Evolutionary conservation across 1,140 invertebrate genomes (phyloP).

Genomic region (Mercenaria mercenaria): DNA sequence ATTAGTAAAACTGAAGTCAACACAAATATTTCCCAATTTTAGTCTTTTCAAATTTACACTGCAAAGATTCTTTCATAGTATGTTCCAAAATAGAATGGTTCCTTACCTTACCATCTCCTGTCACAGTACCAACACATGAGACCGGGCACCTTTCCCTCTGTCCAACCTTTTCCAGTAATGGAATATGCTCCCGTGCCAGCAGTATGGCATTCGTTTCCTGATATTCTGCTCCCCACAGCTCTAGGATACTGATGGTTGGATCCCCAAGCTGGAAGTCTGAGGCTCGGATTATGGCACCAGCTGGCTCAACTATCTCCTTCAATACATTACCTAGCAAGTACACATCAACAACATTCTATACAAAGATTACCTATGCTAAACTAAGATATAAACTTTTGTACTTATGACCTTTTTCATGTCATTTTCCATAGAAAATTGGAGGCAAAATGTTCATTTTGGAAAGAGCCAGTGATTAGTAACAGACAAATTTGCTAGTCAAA

Average conservation of each 20-base stretch:
- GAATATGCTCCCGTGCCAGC: constrained; percentile 88
- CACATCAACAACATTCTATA: too few relatives aligned
- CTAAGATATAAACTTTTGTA: neutral
- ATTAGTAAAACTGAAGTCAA: too few relatives aligned
- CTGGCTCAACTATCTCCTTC: constrained; percentile 98
- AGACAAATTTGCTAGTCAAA: too few relatives aligned
- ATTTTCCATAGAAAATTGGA: too few relatives aligned
- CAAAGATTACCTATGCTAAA: too few relatives aligned
- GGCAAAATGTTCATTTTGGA: too few relatives aligned
- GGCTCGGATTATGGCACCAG: constrained; percentile 96
- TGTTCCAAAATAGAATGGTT: too few relatives aligned
- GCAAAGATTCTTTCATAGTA: too few relatives aligned
- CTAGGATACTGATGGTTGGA: constrained; percentile 96
- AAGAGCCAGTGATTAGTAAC: too few relatives aligned
- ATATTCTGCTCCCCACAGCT: constrained; percentile 99
- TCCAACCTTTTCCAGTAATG: constrained; percentile 91
- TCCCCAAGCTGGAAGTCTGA: constrained; percentile 96
- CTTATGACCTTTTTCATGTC: too few relatives aligned
- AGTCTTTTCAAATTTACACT: too few relatives aligned
- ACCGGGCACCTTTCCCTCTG: constrained; percentile 96
- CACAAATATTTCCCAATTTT: too few relatives aligned
- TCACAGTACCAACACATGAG: constrained; percentile 96
- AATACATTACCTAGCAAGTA: constrained; percentile 96
- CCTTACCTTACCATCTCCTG: constrained; percentile 92
- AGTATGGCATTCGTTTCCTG: constrained; percentile 98